Conservation (phyloP, 1,140 invertebrate species). For the Ips typographus region DNA sequence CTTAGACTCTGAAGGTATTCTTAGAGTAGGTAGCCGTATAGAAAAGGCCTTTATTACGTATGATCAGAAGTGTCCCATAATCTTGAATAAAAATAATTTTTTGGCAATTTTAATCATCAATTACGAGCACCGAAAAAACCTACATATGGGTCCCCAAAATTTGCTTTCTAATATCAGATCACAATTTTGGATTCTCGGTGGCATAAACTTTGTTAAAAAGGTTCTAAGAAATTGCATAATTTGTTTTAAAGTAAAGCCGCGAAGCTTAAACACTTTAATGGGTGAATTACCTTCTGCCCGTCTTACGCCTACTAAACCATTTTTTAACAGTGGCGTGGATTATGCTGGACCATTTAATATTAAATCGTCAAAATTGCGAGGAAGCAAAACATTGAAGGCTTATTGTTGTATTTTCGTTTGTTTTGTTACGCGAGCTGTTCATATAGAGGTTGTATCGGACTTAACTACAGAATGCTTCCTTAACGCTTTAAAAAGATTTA, state of each 20-base stretch:
- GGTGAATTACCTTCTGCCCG: conserved; percentile 43
- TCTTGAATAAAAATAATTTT: conserved; percentile 1
- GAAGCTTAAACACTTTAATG: conserved; percentile 41
- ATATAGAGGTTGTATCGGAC: conserved; percentile 52
- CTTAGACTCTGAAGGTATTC: too few species aligned
- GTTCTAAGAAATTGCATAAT: conserved; percentile 42
- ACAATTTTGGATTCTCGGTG: conserved; percentile 25
- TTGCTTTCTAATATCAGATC: conserved; percentile 4
- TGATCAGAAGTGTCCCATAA: conserved; percentile 9
- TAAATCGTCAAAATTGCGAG: conserved; percentile 40
- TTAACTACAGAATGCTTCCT: conserved; percentile 51
- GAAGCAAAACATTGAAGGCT: conserved; percentile 44
- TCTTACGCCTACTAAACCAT: conserved; percentile 42
- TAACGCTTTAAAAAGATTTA: conserved; percentile 50
- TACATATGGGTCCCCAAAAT: conserved; percentile 11
- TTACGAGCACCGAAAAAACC: conserved; percentile 1
- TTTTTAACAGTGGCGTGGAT: conserved; percentile 47
- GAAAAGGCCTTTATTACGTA: conserved; percentile 32
- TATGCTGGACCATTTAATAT: conserved; percentile 49
- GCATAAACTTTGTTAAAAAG: conserved; percentile 36
- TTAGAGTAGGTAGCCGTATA: too few species aligned
- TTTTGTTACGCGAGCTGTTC: conserved; percentile 51
- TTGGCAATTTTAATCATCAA: conserved; percentile 14
- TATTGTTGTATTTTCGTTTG: conserved; percentile 55
- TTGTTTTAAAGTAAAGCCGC: conserved; percentile 39